Conservation (phyloP, 2,888 invertebrate species). For the Taphrorychus bicolor region DNA sequence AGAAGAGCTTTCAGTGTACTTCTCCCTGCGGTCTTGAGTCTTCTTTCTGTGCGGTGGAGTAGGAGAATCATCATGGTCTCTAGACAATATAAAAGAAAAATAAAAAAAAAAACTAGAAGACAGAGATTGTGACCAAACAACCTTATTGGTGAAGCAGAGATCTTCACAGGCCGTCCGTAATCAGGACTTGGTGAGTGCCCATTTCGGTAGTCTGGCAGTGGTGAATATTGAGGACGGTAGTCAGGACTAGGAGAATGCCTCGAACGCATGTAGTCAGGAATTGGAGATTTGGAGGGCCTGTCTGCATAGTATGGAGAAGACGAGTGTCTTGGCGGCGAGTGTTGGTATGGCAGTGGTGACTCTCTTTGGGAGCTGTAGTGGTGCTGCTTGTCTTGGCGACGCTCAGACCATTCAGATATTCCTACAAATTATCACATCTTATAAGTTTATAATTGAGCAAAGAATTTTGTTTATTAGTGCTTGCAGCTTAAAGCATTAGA, state of each 20-base stretch:
- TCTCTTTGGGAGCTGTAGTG: conserved; percentile 43
- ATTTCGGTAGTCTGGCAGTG: conserved; percentile 44
- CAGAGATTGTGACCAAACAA: too few relatives aligned
- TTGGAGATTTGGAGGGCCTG: conserved; percentile 44
- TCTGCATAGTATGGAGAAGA: conserved; percentile 29
- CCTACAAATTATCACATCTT: conserved; percentile 57
- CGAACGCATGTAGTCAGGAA: conserved; percentile 45
- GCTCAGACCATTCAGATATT: conserved; percentile 81
- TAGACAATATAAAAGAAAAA: conserved; percentile 2
- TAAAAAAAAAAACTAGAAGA: too few relatives aligned
- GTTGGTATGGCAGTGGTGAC: conserved; percentile 46
- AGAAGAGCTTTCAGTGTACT: conserved; percentile 55
- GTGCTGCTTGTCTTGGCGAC: conserved; percentile 54
- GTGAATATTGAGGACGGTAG: conserved; percentile 46
- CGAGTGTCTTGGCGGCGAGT: conserved; percentile 35
- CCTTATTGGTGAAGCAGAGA: conserved; percentile 47
- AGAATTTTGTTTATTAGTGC: background rate
- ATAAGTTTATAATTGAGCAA: background rate
- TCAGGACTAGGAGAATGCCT: conserved; percentile 48
- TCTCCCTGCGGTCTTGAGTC: conserved; percentile 53
- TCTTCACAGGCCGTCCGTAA: conserved; percentile 43
- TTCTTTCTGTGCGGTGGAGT: conserved; percentile 73
- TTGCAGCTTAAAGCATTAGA: background rate
- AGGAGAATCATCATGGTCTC: conserved; percentile 60
- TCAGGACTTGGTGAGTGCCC: conserved; percentile 44